A percentile compares a stretch with the other conserved stretches of the same genome.
Conservation (phyloP, 2,888 invertebrate genomes). For the Tanypteryx hageni region DNA sequence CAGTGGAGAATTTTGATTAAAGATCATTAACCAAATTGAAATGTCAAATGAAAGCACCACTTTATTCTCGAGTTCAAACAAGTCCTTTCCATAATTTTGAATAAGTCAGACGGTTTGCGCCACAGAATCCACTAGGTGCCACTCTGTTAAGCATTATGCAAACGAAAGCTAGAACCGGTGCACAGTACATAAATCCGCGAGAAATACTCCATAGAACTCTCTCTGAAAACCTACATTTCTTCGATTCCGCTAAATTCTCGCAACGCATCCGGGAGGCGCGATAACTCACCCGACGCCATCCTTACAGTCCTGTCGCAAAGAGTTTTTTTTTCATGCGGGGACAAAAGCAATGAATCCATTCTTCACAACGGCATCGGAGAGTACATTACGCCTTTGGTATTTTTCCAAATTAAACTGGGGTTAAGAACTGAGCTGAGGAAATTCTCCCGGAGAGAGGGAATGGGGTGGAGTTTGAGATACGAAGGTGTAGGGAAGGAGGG, state of each 20-base stretch:
- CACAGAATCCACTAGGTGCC: too few relatives aligned
- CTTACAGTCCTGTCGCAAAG: background rate
- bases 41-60: too few relatives aligned
- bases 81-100: too few relatives aligned
- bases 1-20: too few relatives aligned
- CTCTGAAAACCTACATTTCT: background rate
- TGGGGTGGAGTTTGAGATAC: background rate
- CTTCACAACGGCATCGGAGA: background rate
- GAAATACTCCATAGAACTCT: background rate
- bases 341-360: background rate
- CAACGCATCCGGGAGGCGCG: background rate
- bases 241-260: background rate
- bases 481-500: too few relatives aligned
- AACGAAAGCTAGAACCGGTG: background rate
- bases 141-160: background rate
- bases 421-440: background rate
- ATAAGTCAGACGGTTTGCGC: too few relatives aligned
- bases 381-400: background rate
- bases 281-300: background rate
- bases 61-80: too few relatives aligned
- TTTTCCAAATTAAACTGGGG: slow-evolving; percentile 14
- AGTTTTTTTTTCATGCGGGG: background rate
- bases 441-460: background rate
- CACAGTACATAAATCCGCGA: background rate
- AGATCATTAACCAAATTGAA: too few relatives aligned